A percentile compares a stretch with the other conserved stretches of the same genome.
Evolutionary conservation across 2,797 vertebrate species (phyloP).

Genomic region (Phoebastria nigripes): DNA sequence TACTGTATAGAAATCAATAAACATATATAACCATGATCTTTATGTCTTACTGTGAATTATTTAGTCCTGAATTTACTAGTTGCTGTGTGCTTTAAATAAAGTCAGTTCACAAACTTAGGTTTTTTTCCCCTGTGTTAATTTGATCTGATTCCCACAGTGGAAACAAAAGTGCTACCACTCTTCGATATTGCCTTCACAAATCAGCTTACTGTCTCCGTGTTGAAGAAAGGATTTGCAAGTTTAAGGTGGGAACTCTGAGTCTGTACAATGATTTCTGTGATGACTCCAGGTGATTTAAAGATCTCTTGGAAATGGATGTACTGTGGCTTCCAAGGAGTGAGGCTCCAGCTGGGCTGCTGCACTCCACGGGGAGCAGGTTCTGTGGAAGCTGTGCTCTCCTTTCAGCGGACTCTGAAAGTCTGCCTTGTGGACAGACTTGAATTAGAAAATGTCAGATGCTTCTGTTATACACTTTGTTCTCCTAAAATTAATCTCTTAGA

Average conservation of each 20-base stretch:
- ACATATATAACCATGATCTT: not conserved
- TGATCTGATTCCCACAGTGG: not conserved
- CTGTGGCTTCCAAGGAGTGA: not conserved
- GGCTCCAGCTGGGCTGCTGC: not conserved
- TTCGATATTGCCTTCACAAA: not conserved
- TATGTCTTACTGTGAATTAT: constrained; percentile 24
- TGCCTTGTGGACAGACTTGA: not conserved
- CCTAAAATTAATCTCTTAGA: not conserved
- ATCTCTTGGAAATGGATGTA: not conserved
- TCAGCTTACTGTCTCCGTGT: not conserved
- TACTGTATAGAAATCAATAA: not conserved
- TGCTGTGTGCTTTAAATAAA: not conserved
- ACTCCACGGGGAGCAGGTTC: not conserved
- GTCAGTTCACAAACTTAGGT: not conserved
- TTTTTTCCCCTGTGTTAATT: not conserved
- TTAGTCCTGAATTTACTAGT: constrained; percentile 28
- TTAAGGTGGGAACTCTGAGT: not conserved
- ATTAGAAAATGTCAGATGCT: not conserved
- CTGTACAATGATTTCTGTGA: not conserved
- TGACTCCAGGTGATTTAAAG: not conserved
- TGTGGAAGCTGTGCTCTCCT: not conserved
- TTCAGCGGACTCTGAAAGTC: fast-evolving
- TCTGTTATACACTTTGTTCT: not conserved
- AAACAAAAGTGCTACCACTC: not conserved
- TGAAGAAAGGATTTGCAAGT: not conserved